Evolutionary conservation across 2,888 invertebrate species (phyloP).

Genomic region (Trissonchulus sp.): DNA sequence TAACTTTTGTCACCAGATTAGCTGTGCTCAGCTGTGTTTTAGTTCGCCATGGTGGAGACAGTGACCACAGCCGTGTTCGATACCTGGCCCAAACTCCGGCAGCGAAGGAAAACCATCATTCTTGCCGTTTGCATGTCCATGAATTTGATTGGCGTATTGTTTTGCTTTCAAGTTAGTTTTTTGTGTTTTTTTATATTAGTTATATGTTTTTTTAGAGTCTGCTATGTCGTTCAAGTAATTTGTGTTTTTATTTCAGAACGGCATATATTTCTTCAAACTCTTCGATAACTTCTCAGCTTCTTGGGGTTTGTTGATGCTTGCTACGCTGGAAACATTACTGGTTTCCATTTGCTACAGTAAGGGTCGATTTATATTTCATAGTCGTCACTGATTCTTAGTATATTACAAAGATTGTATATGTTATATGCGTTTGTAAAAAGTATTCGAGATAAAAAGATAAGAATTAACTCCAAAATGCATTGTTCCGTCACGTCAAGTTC

Average conservation of each 20-base stretch:
- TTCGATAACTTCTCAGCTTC: conserved; percentile 15
- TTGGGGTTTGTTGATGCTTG: conserved; percentile 7
- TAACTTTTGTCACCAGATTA: too few relatives aligned
- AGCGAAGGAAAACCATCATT: neutral
- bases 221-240: too few relatives aligned
- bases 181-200: too few relatives aligned
- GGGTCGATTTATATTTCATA: neutral
- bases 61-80: conserved; percentile 16
- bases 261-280: conserved; percentile 13
- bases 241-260: conserved; percentile 10
- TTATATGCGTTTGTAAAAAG: too few relatives aligned
- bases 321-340: conserved; percentile 1
- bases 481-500: too few relatives aligned
- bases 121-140: neutral
- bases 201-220: too few relatives aligned
- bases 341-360: conserved; percentile 18
- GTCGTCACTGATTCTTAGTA: neutral
- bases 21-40: too few relatives aligned
- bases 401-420: neutral
- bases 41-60: conserved; percentile 19
- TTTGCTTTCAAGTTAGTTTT: conserved; percentile 7
- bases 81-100: neutral
- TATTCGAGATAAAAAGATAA: too few relatives aligned
- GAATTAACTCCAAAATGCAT: too few relatives aligned
- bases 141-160: neutral